Conservation (phyloP, 2,113 vertebrate genomes). For the Condylura cristata region DNA sequence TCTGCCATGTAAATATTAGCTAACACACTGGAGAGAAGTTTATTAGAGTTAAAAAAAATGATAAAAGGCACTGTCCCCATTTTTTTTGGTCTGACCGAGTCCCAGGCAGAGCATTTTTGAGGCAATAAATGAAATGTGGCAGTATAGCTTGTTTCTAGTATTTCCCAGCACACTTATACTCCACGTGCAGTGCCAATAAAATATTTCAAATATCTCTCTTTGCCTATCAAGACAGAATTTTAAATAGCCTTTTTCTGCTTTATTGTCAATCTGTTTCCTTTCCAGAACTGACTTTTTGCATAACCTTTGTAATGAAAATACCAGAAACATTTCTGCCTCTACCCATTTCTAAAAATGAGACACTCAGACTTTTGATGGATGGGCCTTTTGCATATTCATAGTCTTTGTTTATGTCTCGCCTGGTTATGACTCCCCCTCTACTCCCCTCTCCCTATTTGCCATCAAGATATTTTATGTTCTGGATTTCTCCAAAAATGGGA, state of each 20-base stretch:
- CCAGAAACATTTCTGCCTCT: constrained; percentile 67
- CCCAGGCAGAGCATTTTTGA: constrained; percentile 67
- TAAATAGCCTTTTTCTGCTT: constrained; percentile 77
- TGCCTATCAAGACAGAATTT: constrained; percentile 64
- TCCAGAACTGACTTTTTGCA: constrained; percentile 74
- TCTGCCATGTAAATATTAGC: constrained; percentile 72
- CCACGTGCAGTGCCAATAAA: constrained; percentile 58
- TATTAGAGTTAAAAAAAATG: constrained; percentile 50
- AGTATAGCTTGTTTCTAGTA: constrained; percentile 47
- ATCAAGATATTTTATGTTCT: constrained; percentile 77
- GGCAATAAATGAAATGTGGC: constrained; percentile 59
- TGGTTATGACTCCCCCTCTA: constrained; percentile 36
- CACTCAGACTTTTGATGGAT: constrained; percentile 74
- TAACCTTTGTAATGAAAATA: constrained; percentile 80
- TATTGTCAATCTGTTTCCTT: constrained; percentile 78
- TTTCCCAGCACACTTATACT: constrained; percentile 56
- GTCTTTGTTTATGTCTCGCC: constrained; percentile 70
- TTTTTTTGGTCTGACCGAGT: neutral
- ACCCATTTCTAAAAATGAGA: constrained; percentile 73
- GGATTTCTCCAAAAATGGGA: constrained; percentile 70
- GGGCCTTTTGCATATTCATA: constrained; percentile 78
- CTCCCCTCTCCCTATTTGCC: constrained; percentile 64
- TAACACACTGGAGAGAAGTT: constrained; percentile 39
- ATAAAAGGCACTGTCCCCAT: constrained; percentile 64
- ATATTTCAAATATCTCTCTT: constrained; percentile 75